Percentiles rank a stretch among this genome's conserved stretches.
Evolutionary conservation across 2,797 vertebrate genomes (phyloP).

Genomic region (Enteromius fasciolatus): DNA sequence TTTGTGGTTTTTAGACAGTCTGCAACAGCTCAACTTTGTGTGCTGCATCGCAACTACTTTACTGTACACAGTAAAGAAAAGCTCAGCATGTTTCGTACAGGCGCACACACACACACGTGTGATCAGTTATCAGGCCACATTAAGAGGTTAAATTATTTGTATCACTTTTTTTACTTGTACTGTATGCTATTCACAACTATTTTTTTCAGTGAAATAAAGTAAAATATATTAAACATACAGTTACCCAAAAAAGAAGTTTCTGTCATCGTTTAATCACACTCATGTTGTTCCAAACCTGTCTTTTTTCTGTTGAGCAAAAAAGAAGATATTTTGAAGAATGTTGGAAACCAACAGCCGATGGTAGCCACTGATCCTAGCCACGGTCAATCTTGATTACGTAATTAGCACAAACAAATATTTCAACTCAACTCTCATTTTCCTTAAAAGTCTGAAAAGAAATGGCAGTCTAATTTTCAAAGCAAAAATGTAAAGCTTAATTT

Average conservation of each 20-base stretch:
- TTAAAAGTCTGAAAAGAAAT: neutral
- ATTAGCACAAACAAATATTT: neutral
- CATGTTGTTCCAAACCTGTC: neutral
- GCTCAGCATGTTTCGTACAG: neutral
- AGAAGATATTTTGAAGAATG: neutral
- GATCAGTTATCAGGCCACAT: neutral
- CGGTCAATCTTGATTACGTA: neutral
- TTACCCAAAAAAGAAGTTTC: neutral
- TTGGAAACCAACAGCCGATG: neutral
- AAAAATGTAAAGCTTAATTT: neutral
- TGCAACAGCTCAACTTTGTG: constrained; percentile 14
- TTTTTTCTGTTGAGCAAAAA: neutral
- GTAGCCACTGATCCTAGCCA: neutral
- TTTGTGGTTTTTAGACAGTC: neutral
- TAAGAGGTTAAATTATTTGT: neutral
- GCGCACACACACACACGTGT: no score
- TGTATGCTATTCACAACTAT: neutral
- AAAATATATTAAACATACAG: neutral
- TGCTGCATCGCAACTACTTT: neutral
- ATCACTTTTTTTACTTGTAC: neutral
- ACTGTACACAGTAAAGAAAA: constrained; percentile 5
- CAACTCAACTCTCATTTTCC: neutral
- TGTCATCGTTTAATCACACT: neutral
- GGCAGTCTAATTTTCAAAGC: neutral
- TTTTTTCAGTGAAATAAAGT: neutral